Conservation (phyloP, 2,113 vertebrate genomes). For the Sapajus apella region DNA sequence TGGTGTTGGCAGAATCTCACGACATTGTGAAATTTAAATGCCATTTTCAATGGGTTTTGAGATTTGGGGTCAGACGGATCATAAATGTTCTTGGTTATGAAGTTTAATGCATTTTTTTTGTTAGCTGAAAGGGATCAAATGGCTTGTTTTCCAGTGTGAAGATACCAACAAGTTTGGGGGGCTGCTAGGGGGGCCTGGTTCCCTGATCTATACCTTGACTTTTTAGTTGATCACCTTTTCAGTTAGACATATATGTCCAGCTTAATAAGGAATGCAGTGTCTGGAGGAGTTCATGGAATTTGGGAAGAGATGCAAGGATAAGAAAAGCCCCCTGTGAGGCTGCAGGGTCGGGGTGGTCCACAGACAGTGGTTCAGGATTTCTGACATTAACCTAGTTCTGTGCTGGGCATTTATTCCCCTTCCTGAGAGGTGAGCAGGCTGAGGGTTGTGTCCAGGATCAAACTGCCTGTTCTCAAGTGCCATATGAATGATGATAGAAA, state of each 20-base stretch:
- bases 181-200: neutral
- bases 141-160: neutral
- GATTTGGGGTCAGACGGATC: neutral
- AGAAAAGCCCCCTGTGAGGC: neutral
- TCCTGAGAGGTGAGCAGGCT: neutral
- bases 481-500: neutral
- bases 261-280: neutral
- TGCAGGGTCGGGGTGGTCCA: neutral
- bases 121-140: neutral
- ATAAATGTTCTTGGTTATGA: slow-evolving; percentile 17
- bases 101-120: neutral
- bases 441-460: neutral
- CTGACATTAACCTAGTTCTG: neutral
- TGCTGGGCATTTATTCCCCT: neutral
- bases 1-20: neutral
- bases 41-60: slow-evolving; percentile 41
- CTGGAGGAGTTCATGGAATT: neutral
- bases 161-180: neutral
- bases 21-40: slow-evolving; percentile 31
- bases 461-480: neutral
- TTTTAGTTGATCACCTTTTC: neutral
- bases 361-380: neutral
- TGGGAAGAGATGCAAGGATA: neutral
- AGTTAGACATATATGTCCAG: neutral
- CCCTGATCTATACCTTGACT: neutral